These are phyloP conservation scores for Sinelater perroti DNA, from an alignment of 2,888 invertebrate species.

Conservation along the genomic window DNA sequence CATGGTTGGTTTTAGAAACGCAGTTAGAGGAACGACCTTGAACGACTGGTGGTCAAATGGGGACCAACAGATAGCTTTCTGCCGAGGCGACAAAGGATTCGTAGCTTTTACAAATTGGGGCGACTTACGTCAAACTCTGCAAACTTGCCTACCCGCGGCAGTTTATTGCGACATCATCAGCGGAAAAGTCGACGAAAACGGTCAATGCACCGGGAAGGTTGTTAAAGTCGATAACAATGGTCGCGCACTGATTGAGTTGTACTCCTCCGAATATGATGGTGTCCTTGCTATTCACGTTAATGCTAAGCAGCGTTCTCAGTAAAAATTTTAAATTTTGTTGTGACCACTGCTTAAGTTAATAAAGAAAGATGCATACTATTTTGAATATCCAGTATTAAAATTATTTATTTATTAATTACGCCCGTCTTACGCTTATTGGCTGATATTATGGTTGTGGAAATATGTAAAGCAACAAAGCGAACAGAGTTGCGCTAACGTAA, in stretches of 20 bases:
- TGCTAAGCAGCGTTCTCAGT: conserved; percentile 41
- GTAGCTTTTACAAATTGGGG: conserved; percentile 78
- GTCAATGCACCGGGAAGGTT: conserved; percentile 71
- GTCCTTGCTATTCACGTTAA: conserved; percentile 73
- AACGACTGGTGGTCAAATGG: conserved; percentile 84
- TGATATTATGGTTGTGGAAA: no score
- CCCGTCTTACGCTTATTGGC: no score
- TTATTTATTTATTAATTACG: no score
- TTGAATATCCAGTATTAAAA: no score
- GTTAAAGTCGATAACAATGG: conserved; percentile 70
- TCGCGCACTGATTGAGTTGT: conserved; percentile 66
- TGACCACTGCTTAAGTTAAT: no score
- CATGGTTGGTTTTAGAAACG: conserved; percentile 82
- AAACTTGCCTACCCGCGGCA: conserved; percentile 78
- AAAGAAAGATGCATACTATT: no score
- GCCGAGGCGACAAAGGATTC: conserved; percentile 74
- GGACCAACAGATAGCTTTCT: conserved; percentile 85
- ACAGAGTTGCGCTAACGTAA: no score
- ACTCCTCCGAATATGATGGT: conserved; percentile 68
- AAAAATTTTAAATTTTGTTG: conserved; percentile 7
- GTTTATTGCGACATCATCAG: conserved; percentile 87
- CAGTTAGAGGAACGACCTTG: conserved; percentile 66
- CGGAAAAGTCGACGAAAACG: conserved; percentile 65
- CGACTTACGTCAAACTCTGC: conserved; percentile 68
- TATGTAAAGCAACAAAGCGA: no score